Conservation (phyloP, 2,113 vertebrate species). For the Podiceps cristatus region DNA sequence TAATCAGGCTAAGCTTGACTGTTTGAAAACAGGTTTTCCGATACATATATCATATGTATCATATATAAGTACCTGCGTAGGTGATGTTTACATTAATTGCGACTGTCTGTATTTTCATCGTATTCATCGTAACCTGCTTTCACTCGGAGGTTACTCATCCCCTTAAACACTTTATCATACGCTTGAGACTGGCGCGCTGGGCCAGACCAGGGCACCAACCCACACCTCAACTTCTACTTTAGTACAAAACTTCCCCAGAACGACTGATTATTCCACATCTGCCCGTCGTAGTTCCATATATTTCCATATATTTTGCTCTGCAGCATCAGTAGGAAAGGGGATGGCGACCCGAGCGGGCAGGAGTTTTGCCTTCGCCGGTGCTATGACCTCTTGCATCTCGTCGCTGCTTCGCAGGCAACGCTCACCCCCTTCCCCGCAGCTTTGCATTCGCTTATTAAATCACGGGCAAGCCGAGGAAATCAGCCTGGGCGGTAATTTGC, state of each 20-base stretch:
- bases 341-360: rapidly evolving
- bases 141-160: rapidly evolving
- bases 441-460: not conserved
- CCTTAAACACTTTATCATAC: not conserved
- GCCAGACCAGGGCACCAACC: not conserved
- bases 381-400: not conserved
- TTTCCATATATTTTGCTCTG: rapidly evolving
- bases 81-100: not conserved
- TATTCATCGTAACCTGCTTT: rapidly evolving
- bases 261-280: rapidly evolving
- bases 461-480: not conserved
- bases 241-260: rapidly evolving
- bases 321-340: rapidly evolving
- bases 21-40: not conserved
- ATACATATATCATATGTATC: rapidly evolving
- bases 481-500: not conserved
- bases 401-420: not conserved
- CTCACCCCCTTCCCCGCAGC: not conserved
- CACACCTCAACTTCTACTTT: no score
- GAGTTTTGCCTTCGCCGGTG: rapidly evolving
- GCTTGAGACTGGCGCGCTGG: rapidly evolving
- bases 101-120: not conserved
- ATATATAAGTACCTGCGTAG: not conserved
- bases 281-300: rapidly evolving
- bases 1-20: not conserved